Percentiles rank a stretch among this genome's conserved stretches.
These are phyloP conservation scores for Galeopsomyia nigrocyanea DNA, from an alignment of 2,888 invertebrate genomes.

Conservation along the genomic window DNA sequence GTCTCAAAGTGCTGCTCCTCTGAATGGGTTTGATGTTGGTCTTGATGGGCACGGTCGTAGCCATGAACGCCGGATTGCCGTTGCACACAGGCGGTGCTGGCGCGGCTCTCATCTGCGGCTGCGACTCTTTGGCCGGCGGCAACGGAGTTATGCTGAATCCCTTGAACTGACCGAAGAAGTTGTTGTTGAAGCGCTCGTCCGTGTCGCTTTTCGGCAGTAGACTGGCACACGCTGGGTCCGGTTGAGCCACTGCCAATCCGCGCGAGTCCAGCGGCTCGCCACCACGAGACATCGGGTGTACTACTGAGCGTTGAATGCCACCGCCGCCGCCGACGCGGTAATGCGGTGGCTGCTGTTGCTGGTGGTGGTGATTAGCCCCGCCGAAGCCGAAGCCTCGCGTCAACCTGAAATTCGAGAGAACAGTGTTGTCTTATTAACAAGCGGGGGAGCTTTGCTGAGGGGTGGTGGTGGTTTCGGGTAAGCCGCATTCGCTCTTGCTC, in stretches of 20 bases:
- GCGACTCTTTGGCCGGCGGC: slow-evolving; percentile 68
- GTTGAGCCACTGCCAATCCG: slow-evolving; percentile 48
- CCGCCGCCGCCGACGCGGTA: slow-evolving; percentile 49
- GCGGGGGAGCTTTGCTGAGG: slow-evolving; percentile 22
- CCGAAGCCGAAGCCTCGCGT: slow-evolving; percentile 39
- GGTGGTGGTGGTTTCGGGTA: slow-evolving; percentile 10
- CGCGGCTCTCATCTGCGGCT: slow-evolving; percentile 56
- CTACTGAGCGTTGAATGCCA: slow-evolving; percentile 59
- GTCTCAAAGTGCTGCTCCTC: slow-evolving; percentile 53
- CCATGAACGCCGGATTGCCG: slow-evolving; percentile 56
- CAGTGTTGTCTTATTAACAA: slow-evolving; percentile 57
- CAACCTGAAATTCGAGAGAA: slow-evolving; percentile 38
- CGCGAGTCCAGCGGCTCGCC: slow-evolving; percentile 65
- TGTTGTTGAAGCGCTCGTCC: slow-evolving; percentile 70
- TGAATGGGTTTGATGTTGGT: slow-evolving; percentile 59
- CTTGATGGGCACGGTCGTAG: slow-evolving; percentile 68
- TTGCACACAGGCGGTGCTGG: slow-evolving; percentile 59
- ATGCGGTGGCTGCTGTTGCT: slow-evolving; percentile 53
- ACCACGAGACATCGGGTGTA: slow-evolving; percentile 55
- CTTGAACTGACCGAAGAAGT: slow-evolving; percentile 89
- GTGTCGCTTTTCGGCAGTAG: slow-evolving; percentile 62
- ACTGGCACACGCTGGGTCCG: slow-evolving; percentile 66
- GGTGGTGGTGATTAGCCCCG: slow-evolving; percentile 53
- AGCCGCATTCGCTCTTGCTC: slow-evolving; percentile 18
- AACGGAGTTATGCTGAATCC: slow-evolving; percentile 85